phyloP scores from a whole-genome alignment of 2,888 invertebrate genomes.

The Eilema griseolum region DNA sequence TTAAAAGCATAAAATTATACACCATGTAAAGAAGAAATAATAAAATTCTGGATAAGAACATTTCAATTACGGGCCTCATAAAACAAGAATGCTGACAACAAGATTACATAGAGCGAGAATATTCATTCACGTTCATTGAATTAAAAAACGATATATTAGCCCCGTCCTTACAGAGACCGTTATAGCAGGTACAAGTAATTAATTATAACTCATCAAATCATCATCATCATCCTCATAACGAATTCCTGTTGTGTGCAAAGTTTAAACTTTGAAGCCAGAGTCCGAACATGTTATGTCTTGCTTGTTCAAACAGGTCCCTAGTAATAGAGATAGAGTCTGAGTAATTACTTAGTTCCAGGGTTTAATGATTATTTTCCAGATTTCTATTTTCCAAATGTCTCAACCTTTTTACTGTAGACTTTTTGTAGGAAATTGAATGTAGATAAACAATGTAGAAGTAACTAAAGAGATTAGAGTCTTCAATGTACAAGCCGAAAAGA shows the following conservation, averaged over 20 bases:
- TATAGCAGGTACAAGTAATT: not conserved
- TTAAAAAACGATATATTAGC: not conserved
- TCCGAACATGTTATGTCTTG: too few species aligned
- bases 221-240: too few species aligned
- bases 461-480: too few species aligned
- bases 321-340: too few species aligned
- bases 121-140: not conserved
- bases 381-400: too few species aligned
- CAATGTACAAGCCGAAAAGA: too few species aligned
- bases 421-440: too few species aligned
- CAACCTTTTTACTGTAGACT: too few species aligned
- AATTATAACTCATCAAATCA: not conserved
- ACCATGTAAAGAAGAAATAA: not conserved
- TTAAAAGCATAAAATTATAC: not conserved
- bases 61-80: not conserved
- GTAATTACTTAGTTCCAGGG: not conserved
- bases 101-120: not conserved
- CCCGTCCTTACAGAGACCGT: not conserved
- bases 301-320: too few species aligned
- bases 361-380: not conserved
- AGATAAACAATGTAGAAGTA: too few species aligned
- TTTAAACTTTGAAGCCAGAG: too few species aligned
- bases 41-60: not conserved
- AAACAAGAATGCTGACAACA: constrained; percentile 4
- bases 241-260: too few species aligned